Evolutionary conservation across 2,888 invertebrate species (phyloP).

Genomic region (Caenorhabditis sinica): DNA sequence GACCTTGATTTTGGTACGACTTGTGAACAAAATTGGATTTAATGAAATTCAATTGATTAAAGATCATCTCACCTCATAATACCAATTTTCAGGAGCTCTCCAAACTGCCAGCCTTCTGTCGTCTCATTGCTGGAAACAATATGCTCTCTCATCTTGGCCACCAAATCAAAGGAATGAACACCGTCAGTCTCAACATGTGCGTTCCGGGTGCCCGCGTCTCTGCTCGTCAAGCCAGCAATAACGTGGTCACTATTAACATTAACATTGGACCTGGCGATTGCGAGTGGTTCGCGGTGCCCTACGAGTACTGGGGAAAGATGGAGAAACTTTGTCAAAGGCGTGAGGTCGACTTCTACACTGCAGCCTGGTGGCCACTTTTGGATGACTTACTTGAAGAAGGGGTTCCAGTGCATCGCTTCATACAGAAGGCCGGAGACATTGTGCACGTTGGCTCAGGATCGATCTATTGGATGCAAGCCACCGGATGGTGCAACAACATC

Average conservation of each 20-base stretch:
- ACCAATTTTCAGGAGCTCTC: conserved; percentile 88
- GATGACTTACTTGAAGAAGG: conserved; percentile 95
- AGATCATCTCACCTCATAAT: neutral
- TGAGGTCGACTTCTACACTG: conserved; percentile 95
- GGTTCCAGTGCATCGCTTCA: conserved; percentile 96
- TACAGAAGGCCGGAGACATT: conserved; percentile 97
- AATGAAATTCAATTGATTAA: neutral
- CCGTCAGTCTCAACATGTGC: conserved; percentile 99
- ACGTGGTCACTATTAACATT: conserved; percentile 94
- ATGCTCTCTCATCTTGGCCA: conserved; percentile 99
- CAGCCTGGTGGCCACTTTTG: conserved; percentile 98
- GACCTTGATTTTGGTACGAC: neutral
- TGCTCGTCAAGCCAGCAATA: conserved; percentile 99
- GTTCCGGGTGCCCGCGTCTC: conserved; percentile 86
- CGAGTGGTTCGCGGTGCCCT: conserved; percentile 99
- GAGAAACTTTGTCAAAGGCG: conserved; percentile 94
- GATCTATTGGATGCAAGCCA: conserved; percentile 86
- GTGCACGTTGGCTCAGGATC: conserved; percentile 97
- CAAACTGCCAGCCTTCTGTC: conserved; percentile 97
- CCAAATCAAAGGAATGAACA: conserved; percentile 99
- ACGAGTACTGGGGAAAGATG: conserved; percentile 97
- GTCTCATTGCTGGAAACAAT: conserved; percentile 98
- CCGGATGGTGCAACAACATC: conserved; percentile 93
- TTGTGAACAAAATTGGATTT: neutral
- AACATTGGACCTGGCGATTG: conserved; percentile 99